Percentiles rank a stretch among this genome's conserved stretches.
phyloP scores from a whole-genome alignment of 2,797 vertebrate genomes.

The Mustela erminea region DNA sequence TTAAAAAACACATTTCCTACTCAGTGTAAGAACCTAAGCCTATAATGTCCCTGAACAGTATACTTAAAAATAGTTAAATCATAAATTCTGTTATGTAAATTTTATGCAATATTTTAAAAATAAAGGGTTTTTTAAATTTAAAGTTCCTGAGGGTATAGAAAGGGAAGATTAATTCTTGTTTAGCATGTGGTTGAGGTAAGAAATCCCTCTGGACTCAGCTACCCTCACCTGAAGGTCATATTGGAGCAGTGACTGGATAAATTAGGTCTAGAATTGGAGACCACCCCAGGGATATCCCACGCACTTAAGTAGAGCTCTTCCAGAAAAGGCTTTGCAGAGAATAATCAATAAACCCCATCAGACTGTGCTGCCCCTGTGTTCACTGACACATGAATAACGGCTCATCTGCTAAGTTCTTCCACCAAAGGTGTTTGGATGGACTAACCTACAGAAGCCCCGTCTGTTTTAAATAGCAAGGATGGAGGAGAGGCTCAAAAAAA shows the following conservation, averaged over 20 bases:
- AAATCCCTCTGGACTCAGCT: not conserved
- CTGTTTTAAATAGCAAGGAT: not conserved
- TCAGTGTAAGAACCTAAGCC: not conserved
- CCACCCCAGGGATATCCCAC: fast-evolving
- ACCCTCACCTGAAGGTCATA: not conserved
- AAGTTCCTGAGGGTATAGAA: not conserved
- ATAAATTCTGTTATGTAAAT: not conserved
- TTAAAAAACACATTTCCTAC: not conserved
- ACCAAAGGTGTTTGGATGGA: not conserved
- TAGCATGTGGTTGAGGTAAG: not conserved
- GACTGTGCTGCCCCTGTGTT: fast-evolving
- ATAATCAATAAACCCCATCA: not conserved
- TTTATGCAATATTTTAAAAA: not conserved
- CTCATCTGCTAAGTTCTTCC: not conserved
- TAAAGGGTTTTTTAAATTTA: not conserved
- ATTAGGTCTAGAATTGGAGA: not conserved
- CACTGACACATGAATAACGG: not conserved
- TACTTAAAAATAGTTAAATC: not conserved
- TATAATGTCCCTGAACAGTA: not conserved
- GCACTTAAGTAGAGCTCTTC: not conserved
- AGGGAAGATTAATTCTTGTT: not conserved
- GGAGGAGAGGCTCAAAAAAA: not conserved
- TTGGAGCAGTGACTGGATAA: not conserved
- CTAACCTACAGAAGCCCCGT: too few species aligned
- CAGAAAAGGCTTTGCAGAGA: not conserved